Base-by-base conservation (phyloP, 1,140 invertebrate genomes). In the Samia ricini region DNA sequence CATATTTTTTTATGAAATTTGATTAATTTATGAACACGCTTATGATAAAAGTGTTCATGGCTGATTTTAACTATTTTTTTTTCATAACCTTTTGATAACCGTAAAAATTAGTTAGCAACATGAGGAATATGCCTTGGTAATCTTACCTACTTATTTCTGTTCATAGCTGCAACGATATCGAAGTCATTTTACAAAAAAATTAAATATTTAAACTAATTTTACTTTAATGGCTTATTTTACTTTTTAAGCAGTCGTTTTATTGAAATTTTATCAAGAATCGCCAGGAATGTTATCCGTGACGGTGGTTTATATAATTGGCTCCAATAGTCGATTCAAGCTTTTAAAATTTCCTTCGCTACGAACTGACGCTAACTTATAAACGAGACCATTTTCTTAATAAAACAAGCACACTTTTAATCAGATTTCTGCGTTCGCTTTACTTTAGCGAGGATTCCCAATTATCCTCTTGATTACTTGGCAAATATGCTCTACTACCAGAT, bases 361-460 rank as follows among this genome's bases (percentile, higher is more conserved):
- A 42, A 42, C 33, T 42, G 33, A 42, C 12, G 33, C 33, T 15
- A 42, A 42, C 33, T 42, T 42, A 42, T 42, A 42, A 42, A 42
- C 33, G 33, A 12, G 33, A 12, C 33, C 33, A 15, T 42, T 42
- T 42, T 42, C 33, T 42, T 42, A 42, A 42, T 42, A 42, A 42
- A 42, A 42, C 33, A 42, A 42, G 33, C 33, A 42, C 33, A 42
- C 33, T 42, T 42, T 42, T 42, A 42, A 42, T 42, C 33, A 42
- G 33, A 42, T 42, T 42, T 42, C 33, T 42, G 10, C 33, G 33
- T 36, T 36, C 33, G 33, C 33, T 36, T 36, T 36, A 36, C 33
- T 36, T 36, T 36, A 36, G 33, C 33, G 33, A 36, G 33, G 33
- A 36, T 36, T 36, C 33, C 33, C 33, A 36, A 36, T 36, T 36